Base-by-base conservation (phyloP, 1,140 invertebrate species). In the Odontomachus brunneus region DNA sequence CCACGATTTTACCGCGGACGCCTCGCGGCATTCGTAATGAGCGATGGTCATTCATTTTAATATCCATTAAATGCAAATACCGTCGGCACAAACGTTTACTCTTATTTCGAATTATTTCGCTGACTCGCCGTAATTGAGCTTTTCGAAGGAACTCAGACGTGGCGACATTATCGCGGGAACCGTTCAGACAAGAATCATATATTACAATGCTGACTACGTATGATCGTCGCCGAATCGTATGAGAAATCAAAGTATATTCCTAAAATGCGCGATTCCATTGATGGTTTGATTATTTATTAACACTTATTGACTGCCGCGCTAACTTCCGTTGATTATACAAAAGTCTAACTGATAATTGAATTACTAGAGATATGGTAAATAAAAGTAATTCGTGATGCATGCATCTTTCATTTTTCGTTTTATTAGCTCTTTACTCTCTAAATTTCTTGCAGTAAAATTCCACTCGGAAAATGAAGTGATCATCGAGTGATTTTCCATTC, bases 21-120 rank as follows among this genome's bases (percentile, higher is more conserved):
- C 57, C 84, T 63, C 84, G 85, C 90, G 90, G 92, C 91, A 94
- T 94, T 93, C 90, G 90, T 93, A 94, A 94, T 93, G 92, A 93
- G 90, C 90, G 92, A 92, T 92, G 92, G 92, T 93, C 92, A 94
- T 94, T 94, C 92, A 94, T 94, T 94, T 93, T 93, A 93, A 94
- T 94, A 93, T 94, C 92, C 91, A 94, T 93, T 94, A 93, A 94
- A 93, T 94, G 92, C 91, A 93, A 93, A 94, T 94, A 89, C 91
- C 91, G 84, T 90, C 88, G 90, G 90, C 91, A 90, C 92, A 91
- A 92, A 91, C 92, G 91, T 93, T 93, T 92, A 91, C 89, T 92
- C 91, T 89, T 90, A 92, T 92, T 91, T 92, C 92, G 91, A 92
- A 90, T 92, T 92, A 91, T 93, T 93, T 92, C 89, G 84, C 84